Conservation (phyloP, 1,140 invertebrate genomes). For the Lordiphosa stackelbergi region DNA sequence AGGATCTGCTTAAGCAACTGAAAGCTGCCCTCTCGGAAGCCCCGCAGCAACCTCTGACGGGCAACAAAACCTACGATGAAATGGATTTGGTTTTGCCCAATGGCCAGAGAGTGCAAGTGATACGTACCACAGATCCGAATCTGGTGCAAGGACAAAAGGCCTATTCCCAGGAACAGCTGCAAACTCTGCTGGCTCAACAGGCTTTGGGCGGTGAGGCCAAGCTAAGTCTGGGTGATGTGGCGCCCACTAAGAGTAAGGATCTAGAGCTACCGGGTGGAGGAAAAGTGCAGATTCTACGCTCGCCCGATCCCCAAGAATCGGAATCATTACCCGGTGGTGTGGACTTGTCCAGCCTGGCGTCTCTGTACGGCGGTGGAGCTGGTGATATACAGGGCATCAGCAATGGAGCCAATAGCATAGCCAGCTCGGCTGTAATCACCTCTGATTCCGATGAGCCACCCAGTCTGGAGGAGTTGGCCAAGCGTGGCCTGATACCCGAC, state of each 20-base stretch:
- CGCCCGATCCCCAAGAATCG: constrained; percentile 78
- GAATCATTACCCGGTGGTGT: constrained; percentile 60
- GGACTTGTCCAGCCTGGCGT: constrained; percentile 64
- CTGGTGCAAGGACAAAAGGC: constrained; percentile 78
- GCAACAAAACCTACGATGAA: constrained; percentile 84
- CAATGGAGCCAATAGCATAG: constrained; percentile 71
- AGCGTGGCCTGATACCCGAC: constrained; percentile 84
- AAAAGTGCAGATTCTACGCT: constrained; percentile 84
- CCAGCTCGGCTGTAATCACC: constrained; percentile 76
- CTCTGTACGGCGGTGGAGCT: constrained; percentile 60
- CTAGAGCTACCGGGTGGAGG: constrained; percentile 85
- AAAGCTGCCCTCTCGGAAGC: constrained; percentile 84
- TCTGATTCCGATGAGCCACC: constrained; percentile 76
- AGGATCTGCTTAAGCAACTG: constrained; percentile 84
- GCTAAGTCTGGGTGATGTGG: constrained; percentile 55
- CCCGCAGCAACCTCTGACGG: constrained; percentile 79
- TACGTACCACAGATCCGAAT: constrained; percentile 82
- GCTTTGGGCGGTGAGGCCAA: constrained; percentile 50
- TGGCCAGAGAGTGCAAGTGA: constrained; percentile 86
- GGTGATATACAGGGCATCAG: constrained; percentile 64
- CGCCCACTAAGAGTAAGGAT: constrained; percentile 80
- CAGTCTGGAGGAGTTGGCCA: constrained; percentile 85
- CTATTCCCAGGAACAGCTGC: constrained; percentile 68
- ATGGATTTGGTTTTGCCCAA: constrained; percentile 85
- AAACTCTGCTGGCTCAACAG: constrained; percentile 62